Percentiles rank a stretch among this genome's conserved stretches.
Conservation (phyloP, 2,888 invertebrate genomes). For the Coecobrya sp. region DNA sequence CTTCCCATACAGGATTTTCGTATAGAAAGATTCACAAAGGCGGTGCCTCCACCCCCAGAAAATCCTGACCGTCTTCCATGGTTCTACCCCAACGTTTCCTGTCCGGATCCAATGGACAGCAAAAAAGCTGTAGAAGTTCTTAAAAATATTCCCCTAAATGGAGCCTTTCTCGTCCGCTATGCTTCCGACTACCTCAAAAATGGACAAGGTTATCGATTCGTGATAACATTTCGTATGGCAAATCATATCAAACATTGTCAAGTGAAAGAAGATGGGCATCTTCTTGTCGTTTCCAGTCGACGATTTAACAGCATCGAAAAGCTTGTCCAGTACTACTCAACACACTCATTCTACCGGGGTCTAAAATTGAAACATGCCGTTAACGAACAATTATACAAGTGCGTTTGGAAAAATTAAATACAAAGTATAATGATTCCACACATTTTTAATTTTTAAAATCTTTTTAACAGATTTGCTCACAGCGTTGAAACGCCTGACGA, state of each 20-base stretch:
- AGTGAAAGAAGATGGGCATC: conserved; percentile 96
- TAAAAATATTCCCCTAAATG: conserved; percentile 82
- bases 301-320: conserved; percentile 98
- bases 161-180: conserved; percentile 85
- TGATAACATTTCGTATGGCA: conserved; percentile 95
- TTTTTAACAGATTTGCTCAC: too few relatives aligned
- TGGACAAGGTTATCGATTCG: conserved; percentile 89
- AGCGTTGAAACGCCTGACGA: conserved; percentile 69
- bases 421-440: too few relatives aligned
- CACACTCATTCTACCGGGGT: conserved; percentile 96
- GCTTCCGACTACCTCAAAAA: conserved; percentile 52
- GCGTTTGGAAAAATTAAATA: too few relatives aligned
- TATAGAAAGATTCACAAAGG: conserved; percentile 93
- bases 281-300: conserved; percentile 96
- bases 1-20: conserved; percentile 92
- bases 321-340: conserved; percentile 96
- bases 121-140: conserved; percentile 83
- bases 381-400: conserved; percentile 89
- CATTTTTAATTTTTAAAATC: too few relatives aligned
- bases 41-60: conserved; percentile 95
- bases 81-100: conserved; percentile 79
- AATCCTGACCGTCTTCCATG: conserved; percentile 91
- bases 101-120: conserved; percentile 78
- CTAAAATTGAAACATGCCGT: conserved; percentile 95
- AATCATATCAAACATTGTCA: conserved; percentile 98